Evolutionary conservation across 2,113 vertebrate genomes (phyloP), one percentile per base, ranked within the genome.

Genomic region (Peromyscus polionotus): DNA sequence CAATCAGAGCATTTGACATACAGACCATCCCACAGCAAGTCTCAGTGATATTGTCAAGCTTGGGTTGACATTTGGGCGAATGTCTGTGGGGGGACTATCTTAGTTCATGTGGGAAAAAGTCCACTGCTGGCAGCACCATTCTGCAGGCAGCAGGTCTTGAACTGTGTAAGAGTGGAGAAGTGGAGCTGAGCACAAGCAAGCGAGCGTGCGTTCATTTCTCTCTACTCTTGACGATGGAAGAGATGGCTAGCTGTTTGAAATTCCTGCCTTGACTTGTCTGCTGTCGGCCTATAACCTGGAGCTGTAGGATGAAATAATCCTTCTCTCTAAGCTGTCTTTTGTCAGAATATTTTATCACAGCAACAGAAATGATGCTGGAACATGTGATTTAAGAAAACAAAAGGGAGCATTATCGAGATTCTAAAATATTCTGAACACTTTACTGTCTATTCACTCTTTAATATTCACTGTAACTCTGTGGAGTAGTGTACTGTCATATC

Each of bases 371-470:
- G 61, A 86, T 9, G 3, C 28, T 7, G 36, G 28, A 86, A 12
- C 42, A n/a, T 75, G 36, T 76, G 31, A 24, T 91, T 96, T 63
- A 57, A 90, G 90, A 92, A 93, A 94, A 80, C 88, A 45, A 63
- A 48, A 76, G 39, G 33, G 39, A 61, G 51, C 31, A 42, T 61
- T 90, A 57, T 39, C 48, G 59, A 83, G 24, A 80, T 9, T 85
- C 67, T 92, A 80, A 65, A 22, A 39, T 51, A 33, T 77, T n/a
- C 22, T 54, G 89, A 31, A 17, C 16, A 45, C 42, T 94, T 94
- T 89, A 61, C 61, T 79, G 24, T 67, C 45, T 36, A 91, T 72
- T 17, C 33, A 86, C 42, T 87, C 48, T 45, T 80, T 67, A 80
- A n/a, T 76, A 31, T 17, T 94, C 28, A 61, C n/a, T n/a, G 36